Base-by-base conservation (phyloP, 1,140 invertebrate genomes). In the Drosophila lowei region DNA sequence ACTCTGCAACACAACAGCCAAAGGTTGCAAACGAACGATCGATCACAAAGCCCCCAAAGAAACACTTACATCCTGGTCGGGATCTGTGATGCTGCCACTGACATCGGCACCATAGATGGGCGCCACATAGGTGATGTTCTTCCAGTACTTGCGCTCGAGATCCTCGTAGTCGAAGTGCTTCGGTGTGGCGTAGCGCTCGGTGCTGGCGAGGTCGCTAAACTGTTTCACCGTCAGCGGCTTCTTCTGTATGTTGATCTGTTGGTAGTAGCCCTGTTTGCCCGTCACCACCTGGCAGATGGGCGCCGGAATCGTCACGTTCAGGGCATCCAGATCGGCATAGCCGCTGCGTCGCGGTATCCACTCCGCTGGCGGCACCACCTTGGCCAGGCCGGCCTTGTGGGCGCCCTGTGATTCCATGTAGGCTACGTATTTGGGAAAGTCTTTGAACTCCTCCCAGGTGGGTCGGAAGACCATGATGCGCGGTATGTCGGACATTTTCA, bases 71-170 rank as follows among this genome's bases (percentile, higher is more conserved):
- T 90, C 74, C 72, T 90, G 85, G 73, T 97, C 96, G 2, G 95
- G 92, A 93, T 99, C 99, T 43, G 98, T 99, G 2, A 99, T 93
- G 30, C 96, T 96, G 1, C 99, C 99, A 49, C 96, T 98, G 0
- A 99, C 97, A 93, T 99, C 98, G n/a, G 98, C 98, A 0, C 98
- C 98, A 91, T 99, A 99, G 71, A 99, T 98, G 0, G 98, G 97
- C 1, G 97, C 94, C 16, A 97, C 95, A 79, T 97, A 98, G 0
- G 96, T 96, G 4, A 99, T 96, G 86, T 98, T 98, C 75, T 99
- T 99, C 98, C 98, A 99, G 91, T 99, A 99, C 88, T 98, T 99
- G 18, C 98, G 92, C 90, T 99, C 98, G n/a, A 99, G 91, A 90
- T 99, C 98, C 84, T 99, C 97, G 92, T 96, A 98, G 88, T 98